Percentiles rank a stretch among this genome's conserved stretches.
phyloP scores from a whole-genome alignment of 2,888 invertebrate genomes.

The Alsophila aescularia region DNA sequence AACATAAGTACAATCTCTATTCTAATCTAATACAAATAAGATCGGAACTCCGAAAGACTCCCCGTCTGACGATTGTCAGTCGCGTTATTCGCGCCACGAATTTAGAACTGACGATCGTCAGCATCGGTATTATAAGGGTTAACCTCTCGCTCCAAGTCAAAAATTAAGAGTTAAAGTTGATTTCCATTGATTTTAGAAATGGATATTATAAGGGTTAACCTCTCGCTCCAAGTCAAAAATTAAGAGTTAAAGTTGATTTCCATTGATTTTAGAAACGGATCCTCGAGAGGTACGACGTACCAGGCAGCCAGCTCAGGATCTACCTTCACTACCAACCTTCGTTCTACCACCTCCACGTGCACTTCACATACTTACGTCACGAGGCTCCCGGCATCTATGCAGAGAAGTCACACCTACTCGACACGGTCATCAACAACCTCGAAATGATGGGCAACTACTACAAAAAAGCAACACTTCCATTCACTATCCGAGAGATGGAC shows the following conservation, averaged over 20 bases:
- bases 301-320: conserved; percentile 88
- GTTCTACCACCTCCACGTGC: conserved; percentile 98
- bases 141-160: no score
- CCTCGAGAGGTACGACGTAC: conserved; percentile 89
- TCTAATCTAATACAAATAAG: no score
- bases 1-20: no score
- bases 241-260: no score
- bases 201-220: no score
- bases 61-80: no score
- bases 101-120: no score
- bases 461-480: conserved; percentile 91
- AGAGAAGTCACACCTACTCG: conserved; percentile 94
- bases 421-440: conserved; percentile 95
- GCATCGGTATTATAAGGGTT: no score
- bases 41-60: no score
- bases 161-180: no score
- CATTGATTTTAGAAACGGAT: conserved; percentile 87
- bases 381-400: conserved; percentile 93
- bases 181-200: conserved; percentile 80
- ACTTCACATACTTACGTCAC: conserved; percentile 92
- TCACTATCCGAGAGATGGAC: conserved; percentile 90
- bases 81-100: no score
- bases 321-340: conserved; percentile 98
- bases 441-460: conserved; percentile 93
- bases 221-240: no score